phyloP scores from a whole-genome alignment of 1,140 invertebrate species.

The Habropoda laboriosa region DNA sequence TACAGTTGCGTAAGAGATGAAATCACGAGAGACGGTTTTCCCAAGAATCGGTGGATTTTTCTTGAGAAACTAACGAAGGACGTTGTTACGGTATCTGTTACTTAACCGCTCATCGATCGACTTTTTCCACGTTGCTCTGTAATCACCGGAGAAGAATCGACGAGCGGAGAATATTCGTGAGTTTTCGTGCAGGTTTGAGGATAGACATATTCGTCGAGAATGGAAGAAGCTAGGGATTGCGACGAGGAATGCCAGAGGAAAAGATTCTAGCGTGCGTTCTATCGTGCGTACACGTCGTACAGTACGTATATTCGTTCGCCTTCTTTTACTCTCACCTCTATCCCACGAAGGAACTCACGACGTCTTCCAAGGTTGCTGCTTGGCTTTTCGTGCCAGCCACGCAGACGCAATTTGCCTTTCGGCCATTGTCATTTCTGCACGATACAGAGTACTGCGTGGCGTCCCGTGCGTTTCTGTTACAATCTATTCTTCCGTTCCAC shows the following conservation, averaged over 20 bases:
- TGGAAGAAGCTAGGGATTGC: neutral
- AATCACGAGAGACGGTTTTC: slow-evolving; percentile 48
- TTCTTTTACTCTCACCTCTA: slow-evolving; percentile 47
- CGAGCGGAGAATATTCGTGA: slow-evolving; percentile 5
- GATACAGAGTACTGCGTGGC: slow-evolving; percentile 31
- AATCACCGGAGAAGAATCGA: neutral
- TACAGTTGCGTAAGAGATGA: slow-evolving; percentile 52
- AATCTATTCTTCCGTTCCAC: neutral
- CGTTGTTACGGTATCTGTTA: slow-evolving; percentile 22
- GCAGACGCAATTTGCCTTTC: slow-evolving; percentile 67
- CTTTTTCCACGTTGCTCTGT: neutral
- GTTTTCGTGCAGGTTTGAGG: neutral
- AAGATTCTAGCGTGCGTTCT: slow-evolving; percentile 32
- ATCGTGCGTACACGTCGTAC: neutral
- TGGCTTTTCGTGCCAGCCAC: slow-evolving; percentile 54
- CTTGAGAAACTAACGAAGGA: neutral
- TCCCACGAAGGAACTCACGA: slow-evolving; percentile 42
- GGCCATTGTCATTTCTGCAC: slow-evolving; percentile 62
- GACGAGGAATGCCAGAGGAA: slow-evolving; percentile 29
- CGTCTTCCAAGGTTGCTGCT: slow-evolving; percentile 48
- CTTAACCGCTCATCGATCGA: slow-evolving; percentile 28
- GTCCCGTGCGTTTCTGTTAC: slow-evolving; percentile 10
- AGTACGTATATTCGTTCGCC: neutral
- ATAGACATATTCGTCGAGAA: too few species aligned
- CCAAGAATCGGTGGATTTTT: slow-evolving; percentile 45